These are phyloP conservation scores for Hermaeophaga mercurialis DNA, from an alignment of 2,888 invertebrate genomes.

Conservation along the genomic window DNA sequence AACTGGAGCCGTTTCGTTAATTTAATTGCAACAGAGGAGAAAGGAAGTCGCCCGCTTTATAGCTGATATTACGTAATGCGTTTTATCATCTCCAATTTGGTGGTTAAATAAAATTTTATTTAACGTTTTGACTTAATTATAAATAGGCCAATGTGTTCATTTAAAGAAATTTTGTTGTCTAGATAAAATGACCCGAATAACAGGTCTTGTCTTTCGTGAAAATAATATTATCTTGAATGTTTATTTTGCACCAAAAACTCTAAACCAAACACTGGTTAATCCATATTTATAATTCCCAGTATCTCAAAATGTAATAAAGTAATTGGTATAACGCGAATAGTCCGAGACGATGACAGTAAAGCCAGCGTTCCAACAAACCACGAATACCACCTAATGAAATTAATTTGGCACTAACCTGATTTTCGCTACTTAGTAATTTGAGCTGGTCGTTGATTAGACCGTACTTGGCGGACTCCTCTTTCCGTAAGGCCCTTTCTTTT, in stretches of 20 bases:
- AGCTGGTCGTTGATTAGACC: slow-evolving; percentile 96
- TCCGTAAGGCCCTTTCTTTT: slow-evolving; percentile 93
- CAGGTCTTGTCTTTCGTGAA: too few relatives aligned
- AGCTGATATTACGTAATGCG: not conserved
- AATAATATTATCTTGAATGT: too few relatives aligned
- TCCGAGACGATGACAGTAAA: not conserved
- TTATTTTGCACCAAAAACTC: too few relatives aligned
- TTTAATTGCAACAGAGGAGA: slow-evolving; percentile 22
- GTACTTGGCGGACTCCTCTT: slow-evolving; percentile 97
- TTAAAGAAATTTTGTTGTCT: too few relatives aligned
- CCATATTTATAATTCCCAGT: too few relatives aligned
- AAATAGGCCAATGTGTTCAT: too few relatives aligned
- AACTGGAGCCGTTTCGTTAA: slow-evolving; percentile 24
- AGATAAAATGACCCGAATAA: too few relatives aligned
- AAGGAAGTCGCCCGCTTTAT: not conserved
- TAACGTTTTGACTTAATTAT: too few relatives aligned
- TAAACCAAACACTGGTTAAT: too few relatives aligned
- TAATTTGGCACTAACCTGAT: slow-evolving; percentile 75
- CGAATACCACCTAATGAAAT: not conserved
- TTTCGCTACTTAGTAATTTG: slow-evolving; percentile 93
- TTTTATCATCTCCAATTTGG: too few relatives aligned
- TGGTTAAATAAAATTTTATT: too few relatives aligned
- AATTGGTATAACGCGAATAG: not conserved
- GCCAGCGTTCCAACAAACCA: not conserved
- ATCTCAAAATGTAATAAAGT: too few relatives aligned